phyloP scores from a whole-genome alignment of 2,113 vertebrate genomes.

The Odontesthes bonariensis region DNA sequence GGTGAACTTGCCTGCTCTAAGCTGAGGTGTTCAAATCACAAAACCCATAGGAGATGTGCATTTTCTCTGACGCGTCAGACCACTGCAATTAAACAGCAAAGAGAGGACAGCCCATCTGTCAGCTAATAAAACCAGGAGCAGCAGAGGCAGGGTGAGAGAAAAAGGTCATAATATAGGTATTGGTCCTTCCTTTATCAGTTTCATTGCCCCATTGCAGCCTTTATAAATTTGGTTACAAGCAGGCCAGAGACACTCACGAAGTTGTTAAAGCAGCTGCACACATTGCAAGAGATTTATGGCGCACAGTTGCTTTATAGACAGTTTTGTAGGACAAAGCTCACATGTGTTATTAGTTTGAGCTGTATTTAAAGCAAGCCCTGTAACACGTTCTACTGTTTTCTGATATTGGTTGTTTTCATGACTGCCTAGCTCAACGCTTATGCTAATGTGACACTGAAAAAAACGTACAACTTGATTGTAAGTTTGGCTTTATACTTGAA shows the following conservation, averaged over 20 bases:
- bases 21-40: slow-evolving; percentile 48
- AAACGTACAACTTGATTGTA: too few species aligned
- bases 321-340: slow-evolving; percentile 42
- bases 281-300: slow-evolving; percentile 37
- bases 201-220: slow-evolving; percentile 55
- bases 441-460: not conserved
- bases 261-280: slow-evolving; percentile 55
- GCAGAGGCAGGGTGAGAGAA: slow-evolving; percentile 15
- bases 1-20: not conserved
- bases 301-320: slow-evolving; percentile 15
- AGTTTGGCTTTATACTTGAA: too few species aligned
- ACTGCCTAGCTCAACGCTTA: not conserved
- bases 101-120: slow-evolving; percentile 71
- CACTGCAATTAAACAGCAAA: slow-evolving; percentile 62
- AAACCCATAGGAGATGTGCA: slow-evolving; percentile 56
- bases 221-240: slow-evolving; percentile 41
- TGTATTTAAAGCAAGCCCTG: slow-evolving; percentile 8
- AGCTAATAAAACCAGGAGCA: slow-evolving; percentile 58
- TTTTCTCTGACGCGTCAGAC: slow-evolving; percentile 59
- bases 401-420: not conserved
- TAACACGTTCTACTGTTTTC: not conserved
- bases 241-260: slow-evolving; percentile 29
- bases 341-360: slow-evolving; percentile 20
- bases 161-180: slow-evolving; percentile 40
- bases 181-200: slow-evolving; percentile 53